Conservation (phyloP, 2,888 invertebrate genomes). For the Chalcosyrphus nemorum region DNA sequence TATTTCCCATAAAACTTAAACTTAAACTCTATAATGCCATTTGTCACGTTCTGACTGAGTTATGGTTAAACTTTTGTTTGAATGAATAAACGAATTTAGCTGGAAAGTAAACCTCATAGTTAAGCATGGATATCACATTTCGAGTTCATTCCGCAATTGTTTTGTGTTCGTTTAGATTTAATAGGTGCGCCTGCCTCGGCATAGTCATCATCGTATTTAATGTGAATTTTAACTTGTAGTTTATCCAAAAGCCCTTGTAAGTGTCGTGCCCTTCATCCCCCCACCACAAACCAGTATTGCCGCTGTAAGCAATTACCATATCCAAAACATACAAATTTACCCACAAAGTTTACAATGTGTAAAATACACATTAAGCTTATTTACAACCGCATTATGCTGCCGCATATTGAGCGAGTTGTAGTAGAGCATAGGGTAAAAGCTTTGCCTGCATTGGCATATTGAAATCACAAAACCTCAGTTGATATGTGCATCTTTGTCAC, state of each 20-base stretch:
- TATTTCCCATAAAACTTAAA: not conserved
- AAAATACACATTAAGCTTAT: constrained; percentile 69
- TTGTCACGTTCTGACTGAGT: not conserved
- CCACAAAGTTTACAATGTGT: constrained; percentile 67
- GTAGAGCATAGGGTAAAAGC: not conserved
- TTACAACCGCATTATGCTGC: constrained; percentile 67
- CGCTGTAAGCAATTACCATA: constrained; percentile 53
- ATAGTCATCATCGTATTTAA: constrained; percentile 17
- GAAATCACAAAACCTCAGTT: constrained; percentile 40
- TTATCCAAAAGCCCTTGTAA: constrained; percentile 31
- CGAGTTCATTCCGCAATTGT: not conserved
- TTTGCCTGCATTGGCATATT: constrained; percentile 25
- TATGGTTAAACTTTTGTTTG: not conserved
- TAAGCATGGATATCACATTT: not conserved
- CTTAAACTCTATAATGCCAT: too few relatives aligned
- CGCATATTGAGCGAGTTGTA: constrained; percentile 58
- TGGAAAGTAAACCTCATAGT: not conserved
- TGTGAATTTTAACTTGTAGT: constrained; percentile 33
- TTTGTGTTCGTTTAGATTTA: not conserved
- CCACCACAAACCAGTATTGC: not conserved
- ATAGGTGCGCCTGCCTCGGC: not conserved
- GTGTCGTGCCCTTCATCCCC: not conserved
- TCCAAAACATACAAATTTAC: constrained; percentile 65
- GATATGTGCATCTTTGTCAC: constrained; percentile 43
- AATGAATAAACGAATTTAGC: too few relatives aligned